A percentile compares a stretch with the other conserved stretches of the same genome.
phyloP scores from a whole-genome alignment of 2,888 invertebrate species.

The Eupithecia abbreviata region DNA sequence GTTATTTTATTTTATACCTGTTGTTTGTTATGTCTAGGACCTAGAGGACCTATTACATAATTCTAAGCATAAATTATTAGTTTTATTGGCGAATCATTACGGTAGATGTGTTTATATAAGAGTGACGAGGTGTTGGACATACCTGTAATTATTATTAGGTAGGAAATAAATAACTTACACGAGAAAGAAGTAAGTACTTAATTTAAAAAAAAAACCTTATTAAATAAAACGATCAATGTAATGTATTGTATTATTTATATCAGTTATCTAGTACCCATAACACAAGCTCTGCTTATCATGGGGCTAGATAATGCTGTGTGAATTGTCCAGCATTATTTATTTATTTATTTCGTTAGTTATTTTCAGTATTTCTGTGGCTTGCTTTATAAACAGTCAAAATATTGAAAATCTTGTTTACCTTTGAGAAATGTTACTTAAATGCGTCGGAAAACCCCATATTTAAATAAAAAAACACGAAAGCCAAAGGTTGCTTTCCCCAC shows the following conservation, averaged over 20 bases:
- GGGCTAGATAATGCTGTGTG: too few species aligned
- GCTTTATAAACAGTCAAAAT: background rate
- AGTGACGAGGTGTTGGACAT: too few species aligned
- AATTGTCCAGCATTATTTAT: too few species aligned
- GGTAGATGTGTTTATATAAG: background rate
- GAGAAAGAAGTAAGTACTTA: too few species aligned
- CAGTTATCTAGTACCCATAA: too few species aligned
- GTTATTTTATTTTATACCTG: conserved; percentile 3
- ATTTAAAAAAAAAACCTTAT: too few species aligned
- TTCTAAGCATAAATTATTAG: background rate
- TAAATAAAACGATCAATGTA: too few species aligned
- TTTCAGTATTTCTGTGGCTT: background rate
- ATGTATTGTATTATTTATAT: too few species aligned
- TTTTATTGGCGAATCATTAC: background rate
- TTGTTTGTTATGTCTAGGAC: background rate
- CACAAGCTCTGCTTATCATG: too few species aligned
- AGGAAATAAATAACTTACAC: too few species aligned
- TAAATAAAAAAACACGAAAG: background rate
- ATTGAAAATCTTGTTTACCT: background rate
- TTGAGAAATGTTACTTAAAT: background rate
- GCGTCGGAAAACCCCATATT: background rate
- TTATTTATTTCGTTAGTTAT: background rate
- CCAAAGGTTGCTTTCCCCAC: conserved; percentile 41
- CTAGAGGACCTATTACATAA: background rate
- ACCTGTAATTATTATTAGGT: too few species aligned